phyloP scores from a whole-genome alignment of 2,888 invertebrate genomes.

The Cyaniris semiargus region DNA sequence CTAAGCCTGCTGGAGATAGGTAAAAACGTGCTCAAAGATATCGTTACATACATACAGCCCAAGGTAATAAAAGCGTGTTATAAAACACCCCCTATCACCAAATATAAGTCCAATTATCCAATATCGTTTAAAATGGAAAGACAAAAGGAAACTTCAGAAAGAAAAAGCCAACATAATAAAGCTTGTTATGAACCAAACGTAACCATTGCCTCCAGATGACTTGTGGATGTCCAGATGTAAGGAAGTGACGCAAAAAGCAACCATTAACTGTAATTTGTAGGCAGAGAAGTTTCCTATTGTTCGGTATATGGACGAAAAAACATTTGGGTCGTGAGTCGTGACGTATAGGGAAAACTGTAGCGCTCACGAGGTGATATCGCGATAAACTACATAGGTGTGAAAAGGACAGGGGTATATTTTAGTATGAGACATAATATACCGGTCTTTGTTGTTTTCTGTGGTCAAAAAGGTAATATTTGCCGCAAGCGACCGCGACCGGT shows the following conservation, averaged over 20 bases:
- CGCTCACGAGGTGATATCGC: neutral
- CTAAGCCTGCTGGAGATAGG: no score
- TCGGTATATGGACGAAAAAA: neutral
- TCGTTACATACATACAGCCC: no score
- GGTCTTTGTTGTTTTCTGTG: no score
- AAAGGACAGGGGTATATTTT: no score
- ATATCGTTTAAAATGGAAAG: neutral
- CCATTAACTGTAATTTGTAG: constrained; percentile 8
- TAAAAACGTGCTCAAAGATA: no score
- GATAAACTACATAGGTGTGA: no score
- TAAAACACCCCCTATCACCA: neutral
- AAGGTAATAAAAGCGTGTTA: no score
- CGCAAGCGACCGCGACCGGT: no score
- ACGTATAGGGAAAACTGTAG: neutral
- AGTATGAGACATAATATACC: no score
- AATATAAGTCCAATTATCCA: neutral
- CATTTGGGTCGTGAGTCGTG: neutral
- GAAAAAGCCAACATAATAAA: neutral
- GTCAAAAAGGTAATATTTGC: no score
- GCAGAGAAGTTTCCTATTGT: constrained; percentile 12
- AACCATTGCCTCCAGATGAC: neutral
- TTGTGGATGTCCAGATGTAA: neutral
- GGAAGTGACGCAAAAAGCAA: neutral
- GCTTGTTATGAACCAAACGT: neutral
- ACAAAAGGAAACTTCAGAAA: neutral